Percentiles rank a stretch among this genome's conserved stretches.
Evolutionary conservation across 1,140 invertebrate species (phyloP).

Genomic region (Pteromalus puparum): DNA sequence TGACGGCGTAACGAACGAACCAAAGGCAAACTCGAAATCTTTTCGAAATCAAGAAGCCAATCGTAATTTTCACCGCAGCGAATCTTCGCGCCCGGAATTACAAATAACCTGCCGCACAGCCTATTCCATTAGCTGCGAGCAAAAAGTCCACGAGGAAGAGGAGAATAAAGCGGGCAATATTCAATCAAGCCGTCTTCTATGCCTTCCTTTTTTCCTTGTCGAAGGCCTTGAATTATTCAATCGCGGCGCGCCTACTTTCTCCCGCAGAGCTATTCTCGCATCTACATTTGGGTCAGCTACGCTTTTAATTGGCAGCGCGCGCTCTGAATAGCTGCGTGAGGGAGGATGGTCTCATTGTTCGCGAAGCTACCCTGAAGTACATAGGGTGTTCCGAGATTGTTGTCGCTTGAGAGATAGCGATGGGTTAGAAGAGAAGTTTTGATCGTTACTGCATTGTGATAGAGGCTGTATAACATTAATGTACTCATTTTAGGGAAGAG

Average conservation of each 20-base stretch:
- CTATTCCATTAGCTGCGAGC: not conserved
- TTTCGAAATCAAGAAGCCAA: not conserved
- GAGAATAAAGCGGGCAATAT: conserved; percentile 26
- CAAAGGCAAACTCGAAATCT: not conserved
- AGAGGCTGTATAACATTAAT: no score
- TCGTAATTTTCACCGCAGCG: not conserved
- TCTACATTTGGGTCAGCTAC: conserved; percentile 40
- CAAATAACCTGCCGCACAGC: not conserved
- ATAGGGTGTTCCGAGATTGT: not conserved
- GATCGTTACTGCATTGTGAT: not conserved
- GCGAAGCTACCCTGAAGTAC: not conserved
- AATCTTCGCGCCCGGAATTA: not conserved
- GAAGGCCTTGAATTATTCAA: conserved; percentile 32
- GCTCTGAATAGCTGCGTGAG: conserved; percentile 6
- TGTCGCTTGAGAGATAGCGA: not conserved
- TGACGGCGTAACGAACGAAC: not conserved
- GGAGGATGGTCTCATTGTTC: conserved; percentile 11
- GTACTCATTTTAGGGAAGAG: not conserved
- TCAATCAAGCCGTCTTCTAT: conserved; percentile 24
- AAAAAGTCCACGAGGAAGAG: not conserved
- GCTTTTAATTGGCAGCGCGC: conserved; percentile 33
- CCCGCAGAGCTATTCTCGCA: not conserved
- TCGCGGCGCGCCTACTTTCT: not conserved
- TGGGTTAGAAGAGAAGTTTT: not conserved
- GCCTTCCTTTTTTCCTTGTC: not conserved